Conservation (phyloP, 2,113 vertebrate genomes). For the Montifringilla adamsi region DNA sequence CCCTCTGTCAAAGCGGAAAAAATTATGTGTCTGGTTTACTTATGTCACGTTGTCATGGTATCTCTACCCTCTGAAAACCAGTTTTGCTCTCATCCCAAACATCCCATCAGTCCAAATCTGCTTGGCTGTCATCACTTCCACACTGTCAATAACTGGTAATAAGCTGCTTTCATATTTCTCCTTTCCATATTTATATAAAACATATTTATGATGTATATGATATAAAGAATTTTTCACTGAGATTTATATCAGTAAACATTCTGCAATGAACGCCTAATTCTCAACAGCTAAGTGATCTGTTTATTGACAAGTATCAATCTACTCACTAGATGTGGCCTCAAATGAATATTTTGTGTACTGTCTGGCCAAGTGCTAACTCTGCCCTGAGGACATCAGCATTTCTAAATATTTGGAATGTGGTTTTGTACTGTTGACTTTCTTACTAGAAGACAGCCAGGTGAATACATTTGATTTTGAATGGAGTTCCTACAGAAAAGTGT, state of each 20-base stretch:
- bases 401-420: neutral
- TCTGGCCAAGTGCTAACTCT: neutral
- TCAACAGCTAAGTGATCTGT: neutral
- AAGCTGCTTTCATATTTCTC: neutral
- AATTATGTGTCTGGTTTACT: neutral
- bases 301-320: neutral
- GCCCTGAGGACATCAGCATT: neutral
- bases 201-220: neutral
- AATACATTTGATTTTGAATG: neutral
- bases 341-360: neutral
- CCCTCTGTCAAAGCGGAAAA: neutral
- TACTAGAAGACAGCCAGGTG: neutral
- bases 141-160: slow-evolving; percentile 41
- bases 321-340: neutral
- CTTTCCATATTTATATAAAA: neutral
- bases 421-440: neutral
- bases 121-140: slow-evolving; percentile 2
- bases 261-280: neutral
- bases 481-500: neutral
- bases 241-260: neutral
- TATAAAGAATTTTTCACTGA: neutral
- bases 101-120: neutral
- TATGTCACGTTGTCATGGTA: neutral
- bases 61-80: neutral
- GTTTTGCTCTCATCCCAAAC: neutral